Evolutionary conservation across 2,888 invertebrate species (phyloP), one percentile per base, ranked within the genome.

Genomic region (Apamea sordens): DNA sequence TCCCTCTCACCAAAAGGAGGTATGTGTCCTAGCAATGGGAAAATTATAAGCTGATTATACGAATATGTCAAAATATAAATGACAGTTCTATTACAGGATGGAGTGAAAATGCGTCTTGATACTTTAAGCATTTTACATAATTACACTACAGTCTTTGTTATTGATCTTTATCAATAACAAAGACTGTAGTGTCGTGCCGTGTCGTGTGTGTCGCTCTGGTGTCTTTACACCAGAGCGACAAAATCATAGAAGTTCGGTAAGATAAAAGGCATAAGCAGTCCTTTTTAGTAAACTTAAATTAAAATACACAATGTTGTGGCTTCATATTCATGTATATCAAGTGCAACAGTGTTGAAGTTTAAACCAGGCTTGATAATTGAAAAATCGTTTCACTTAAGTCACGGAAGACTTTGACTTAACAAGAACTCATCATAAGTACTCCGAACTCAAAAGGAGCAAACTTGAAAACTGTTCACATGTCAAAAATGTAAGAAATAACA

Each of bases 401-500:
- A 79, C 64, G 78, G 47, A 78, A 83, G 72, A 53, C 36, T 71
- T 78, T 76, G 11, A 76, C 65, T 89, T 88, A 86, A 78, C 76
- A 76, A 83, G 85, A 83, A 84, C 64, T 76, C 77, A 84, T 80
- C 77, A 73, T 70, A 80, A 86, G 79, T 88, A 88, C 80, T 86
- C 15, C 68, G 84, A 86, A 86, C 68, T 79, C 53, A 44, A 81
- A 77, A 81, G 28, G 32, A 78, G 69, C 77, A 72, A 83, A 75
- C 76, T 89, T 80, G 28, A 68, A 84, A 85, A 88, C 76, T 32
- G 83, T 85, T 90, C 86, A 91, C 93, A 91, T 93, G 93, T 93
- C 91, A 91, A 89, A 85, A 84, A 90, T 86, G 88, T 92, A 94
- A 93, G 92, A 92, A 93, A 92, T 92, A 92, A 89, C 91, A 92